Evolutionary conservation across 2,797 vertebrate species (phyloP).

Genomic region (Pogoniulus pusillus): DNA sequence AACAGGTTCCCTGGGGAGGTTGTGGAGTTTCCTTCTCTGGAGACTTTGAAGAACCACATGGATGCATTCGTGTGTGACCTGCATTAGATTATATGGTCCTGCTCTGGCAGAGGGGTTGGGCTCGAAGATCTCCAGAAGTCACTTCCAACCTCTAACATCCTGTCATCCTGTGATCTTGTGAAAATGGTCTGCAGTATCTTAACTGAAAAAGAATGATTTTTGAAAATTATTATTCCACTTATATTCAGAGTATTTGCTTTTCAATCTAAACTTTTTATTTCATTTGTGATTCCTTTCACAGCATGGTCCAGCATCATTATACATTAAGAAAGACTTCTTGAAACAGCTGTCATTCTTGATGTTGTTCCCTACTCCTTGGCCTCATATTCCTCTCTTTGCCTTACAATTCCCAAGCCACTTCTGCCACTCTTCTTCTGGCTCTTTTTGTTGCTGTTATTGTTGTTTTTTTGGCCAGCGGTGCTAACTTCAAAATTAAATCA

Average conservation of each 20-base stretch:
- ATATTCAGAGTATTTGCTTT: neutral
- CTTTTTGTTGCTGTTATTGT: neutral
- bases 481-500: neutral
- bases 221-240: neutral
- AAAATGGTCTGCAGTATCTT: neutral
- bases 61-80: too few species aligned
- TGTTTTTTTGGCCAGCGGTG: neutral
- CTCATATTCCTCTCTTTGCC: neutral
- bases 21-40: too few species aligned
- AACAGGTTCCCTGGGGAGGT: too few species aligned
- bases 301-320: neutral
- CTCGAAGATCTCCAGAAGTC: too few species aligned
- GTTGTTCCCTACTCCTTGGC: fast-evolving
- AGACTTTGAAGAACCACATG: too few species aligned
- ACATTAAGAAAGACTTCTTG: neutral
- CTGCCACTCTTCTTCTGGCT: neutral
- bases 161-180: too few species aligned
- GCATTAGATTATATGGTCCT: too few species aligned
- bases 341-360: neutral
- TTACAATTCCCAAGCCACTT: neutral
- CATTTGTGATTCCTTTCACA: neutral
- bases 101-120: too few species aligned
- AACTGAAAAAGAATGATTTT: neutral
- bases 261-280: neutral
- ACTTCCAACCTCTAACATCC: too few species aligned